Evolutionary conservation across 2,797 vertebrate species (phyloP), one percentile per base, ranked within the genome.

Genomic region (Sciaenops ocellatus): DNA sequence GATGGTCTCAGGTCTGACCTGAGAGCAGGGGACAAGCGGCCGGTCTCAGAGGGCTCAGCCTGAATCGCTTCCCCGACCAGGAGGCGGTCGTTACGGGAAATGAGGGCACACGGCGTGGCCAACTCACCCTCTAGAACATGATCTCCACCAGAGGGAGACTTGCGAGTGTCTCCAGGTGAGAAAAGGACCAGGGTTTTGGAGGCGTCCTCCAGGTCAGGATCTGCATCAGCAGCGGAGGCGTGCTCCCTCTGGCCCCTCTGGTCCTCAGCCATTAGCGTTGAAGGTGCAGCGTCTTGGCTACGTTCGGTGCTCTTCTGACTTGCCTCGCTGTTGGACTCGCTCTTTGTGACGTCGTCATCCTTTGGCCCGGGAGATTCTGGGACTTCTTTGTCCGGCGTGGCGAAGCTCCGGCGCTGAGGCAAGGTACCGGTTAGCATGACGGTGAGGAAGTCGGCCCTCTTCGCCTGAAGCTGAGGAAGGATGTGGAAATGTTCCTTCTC

Each of bases 131-230:
- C 98, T 0, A 95, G 92, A 59, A 79, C 91, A 38, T 96, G 92
- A 20, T 97, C 97, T 5, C 94, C 88, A 15, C 95, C 95, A 69
- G 95, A 95, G 0, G 96, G 97, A 60, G 97, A 99, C 84, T 97
- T 99, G 47, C 97, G 97, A 82, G 96, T 93, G 91, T 99, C 98
- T 10, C 97, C 98, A 0, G 98, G 98, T 11, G 98, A 99, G 89
- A 99, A 98, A 16, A 99, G 95, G 78, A 99, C 97, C 16, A 99
- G 94, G 1, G 98, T 99, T 93, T 97, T 98, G 10, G 98, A 99
- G 55, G 96, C 97, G 18, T 99, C 98, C 87, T 99, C 98, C n/a
- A 97, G 90, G 85, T 99, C 98, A 18, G 96, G 93, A 90, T 99
- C 98, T 15, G 95, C 96, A 0, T 99, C 98, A 1, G 96, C 97